A percentile compares a stretch with the other conserved stretches of the same genome.
These are phyloP conservation scores for Eleginops maclovinus DNA, from an alignment of 2,113 vertebrate genomes.

Conservation along the genomic window DNA sequence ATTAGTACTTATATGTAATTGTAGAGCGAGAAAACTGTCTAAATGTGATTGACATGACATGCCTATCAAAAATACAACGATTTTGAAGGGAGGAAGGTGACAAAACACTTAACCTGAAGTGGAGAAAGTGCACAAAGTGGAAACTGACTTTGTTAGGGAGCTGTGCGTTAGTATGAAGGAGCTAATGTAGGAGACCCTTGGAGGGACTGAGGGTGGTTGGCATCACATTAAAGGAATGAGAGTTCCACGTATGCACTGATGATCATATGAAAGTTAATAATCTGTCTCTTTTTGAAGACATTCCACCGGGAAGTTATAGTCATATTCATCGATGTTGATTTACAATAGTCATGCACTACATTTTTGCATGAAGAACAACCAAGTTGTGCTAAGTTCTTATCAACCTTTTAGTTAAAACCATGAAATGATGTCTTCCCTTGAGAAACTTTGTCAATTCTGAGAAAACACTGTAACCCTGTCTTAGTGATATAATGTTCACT, in stretches of 20 bases:
- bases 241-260: too few species aligned
- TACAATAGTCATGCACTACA: too few species aligned
- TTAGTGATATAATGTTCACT: not conserved
- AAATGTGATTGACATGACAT: constrained; percentile 6
- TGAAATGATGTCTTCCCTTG: too few species aligned
- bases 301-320: too few species aligned
- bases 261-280: too few species aligned
- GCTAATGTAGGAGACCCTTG: constrained; percentile 18
- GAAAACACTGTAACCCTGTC: constrained; percentile 10
- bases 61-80: not conserved
- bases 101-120: constrained; percentile 19
- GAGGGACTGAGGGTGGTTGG: constrained; percentile 6
- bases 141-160: constrained; percentile 17
- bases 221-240: not conserved
- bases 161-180: constrained; percentile 3
- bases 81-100: constrained; percentile 13
- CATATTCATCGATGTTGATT: too few species aligned
- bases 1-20: not conserved
- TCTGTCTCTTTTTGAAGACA: too few species aligned
- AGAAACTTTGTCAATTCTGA: constrained; percentile 23
- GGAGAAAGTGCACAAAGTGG: constrained; percentile 1
- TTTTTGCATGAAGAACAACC: not conserved
- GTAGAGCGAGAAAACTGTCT: not conserved
- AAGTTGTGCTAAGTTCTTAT: not conserved
- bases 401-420: not conserved